Percentiles rank a stretch among this genome's conserved stretches.
Conservation (phyloP, 2,888 invertebrate species). For the Trileptium ribeirensis region DNA sequence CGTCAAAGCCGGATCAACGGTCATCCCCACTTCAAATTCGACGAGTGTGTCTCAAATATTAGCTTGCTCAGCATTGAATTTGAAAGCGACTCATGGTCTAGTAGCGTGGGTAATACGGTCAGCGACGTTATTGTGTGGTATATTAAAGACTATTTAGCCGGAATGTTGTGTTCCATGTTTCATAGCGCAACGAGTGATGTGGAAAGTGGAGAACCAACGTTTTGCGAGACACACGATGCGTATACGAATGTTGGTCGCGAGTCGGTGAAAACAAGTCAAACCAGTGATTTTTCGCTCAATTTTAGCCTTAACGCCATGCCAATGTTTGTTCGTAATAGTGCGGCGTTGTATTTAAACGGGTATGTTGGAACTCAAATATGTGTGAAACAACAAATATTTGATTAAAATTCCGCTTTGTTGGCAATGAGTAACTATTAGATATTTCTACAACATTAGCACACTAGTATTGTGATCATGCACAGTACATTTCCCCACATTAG, state of each 20-base stretch:
- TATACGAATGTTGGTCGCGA: background rate
- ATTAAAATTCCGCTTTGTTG: too few species aligned
- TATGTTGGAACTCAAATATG: background rate
- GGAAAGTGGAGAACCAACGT: background rate
- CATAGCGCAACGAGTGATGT: background rate
- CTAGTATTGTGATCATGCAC: too few species aligned
- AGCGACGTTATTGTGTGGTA: background rate
- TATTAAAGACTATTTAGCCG: background rate
- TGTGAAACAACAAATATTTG: too few species aligned
- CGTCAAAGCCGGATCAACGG: background rate
- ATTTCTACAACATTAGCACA: too few species aligned
- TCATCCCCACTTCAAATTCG: background rate
- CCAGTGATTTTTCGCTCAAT: background rate
- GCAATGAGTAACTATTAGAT: too few species aligned
- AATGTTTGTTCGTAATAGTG: background rate
- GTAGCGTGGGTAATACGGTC: background rate
- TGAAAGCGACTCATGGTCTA: background rate
- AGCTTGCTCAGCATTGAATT: too few species aligned
- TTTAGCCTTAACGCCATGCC: background rate
- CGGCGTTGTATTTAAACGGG: background rate
- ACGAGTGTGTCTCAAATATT: background rate
- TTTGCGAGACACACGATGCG: background rate
- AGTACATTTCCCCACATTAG: too few species aligned
- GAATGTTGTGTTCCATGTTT: background rate
- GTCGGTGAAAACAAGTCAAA: background rate